phyloP scores from a whole-genome alignment of 2,113 vertebrate genomes.

The rabbit (Oryctolagus cuniculus) region DNA sequence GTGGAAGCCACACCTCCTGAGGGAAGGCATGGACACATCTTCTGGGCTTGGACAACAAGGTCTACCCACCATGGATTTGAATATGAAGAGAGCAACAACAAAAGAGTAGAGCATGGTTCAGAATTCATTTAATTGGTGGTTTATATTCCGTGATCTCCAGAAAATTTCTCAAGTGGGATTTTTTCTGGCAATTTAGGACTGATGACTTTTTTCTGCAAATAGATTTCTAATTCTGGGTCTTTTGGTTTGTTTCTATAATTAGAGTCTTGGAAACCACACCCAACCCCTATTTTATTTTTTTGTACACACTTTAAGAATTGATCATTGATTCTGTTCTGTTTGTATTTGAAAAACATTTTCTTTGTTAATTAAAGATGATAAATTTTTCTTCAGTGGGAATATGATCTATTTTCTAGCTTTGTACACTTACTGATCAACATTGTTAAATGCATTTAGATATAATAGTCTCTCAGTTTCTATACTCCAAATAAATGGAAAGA shows the following conservation, averaged over 20 bases:
- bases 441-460: slow-evolving; percentile 4
- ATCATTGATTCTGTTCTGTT: not conserved
- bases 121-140: not conserved
- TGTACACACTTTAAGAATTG: not conserved
- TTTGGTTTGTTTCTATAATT: not conserved
- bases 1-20: not conserved
- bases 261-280: not conserved
- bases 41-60: not conserved
- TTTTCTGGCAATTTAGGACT: slow-evolving; percentile 36
- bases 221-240: slow-evolving; percentile 31
- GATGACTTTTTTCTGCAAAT: not conserved
- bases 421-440: not conserved
- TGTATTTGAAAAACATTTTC: slow-evolving; percentile 42
- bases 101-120: not conserved
- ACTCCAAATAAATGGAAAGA: not conserved
- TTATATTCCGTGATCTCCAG: not conserved
- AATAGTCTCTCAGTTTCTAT: slow-evolving; percentile 10
- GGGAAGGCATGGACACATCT: not conserved
- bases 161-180: not conserved
- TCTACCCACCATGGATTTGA: not conserved
- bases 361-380: slow-evolving; percentile 6
- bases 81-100: not conserved
- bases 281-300: not conserved
- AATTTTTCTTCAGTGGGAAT: not conserved
- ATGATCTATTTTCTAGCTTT: not conserved